Evolutionary conservation across 2,888 invertebrate species (phyloP), one percentile per base, ranked within the genome.

Genomic region (Cheilosia impressa): DNA sequence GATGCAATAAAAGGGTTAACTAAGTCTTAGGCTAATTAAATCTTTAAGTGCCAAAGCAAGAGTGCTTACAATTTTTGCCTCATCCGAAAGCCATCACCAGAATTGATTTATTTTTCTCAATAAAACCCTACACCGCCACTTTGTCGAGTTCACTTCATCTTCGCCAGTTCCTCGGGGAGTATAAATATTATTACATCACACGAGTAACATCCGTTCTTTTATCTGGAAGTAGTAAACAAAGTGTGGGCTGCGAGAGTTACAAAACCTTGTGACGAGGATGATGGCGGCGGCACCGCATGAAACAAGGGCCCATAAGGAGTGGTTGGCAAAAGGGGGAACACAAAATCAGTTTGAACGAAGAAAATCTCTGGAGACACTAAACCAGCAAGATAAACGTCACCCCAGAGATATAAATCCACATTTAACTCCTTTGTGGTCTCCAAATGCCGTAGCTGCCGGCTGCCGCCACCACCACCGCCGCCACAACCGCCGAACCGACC

Each of bases 361-460:
- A 71, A 77, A 76, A 71, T 77, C 71, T 72, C 47, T 72, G 65
- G 47, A 71, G 65, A 72, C 82, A 60, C 47, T 50, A 34, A 83
- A 53, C 53, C 47, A 78, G 55, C 62, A 52, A 41, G 55, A 78
- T 78, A 71, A 82, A 78, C 83, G 78, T 83, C 78, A 78, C 66
- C 62, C 66, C 43, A 57, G 62, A 50, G 38, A 78, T 52, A 78
- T 73, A 73, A 83, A 78, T 83, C 72, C 66, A 55, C 72, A 58
- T 60, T 83, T 53, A 69, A 68, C 83, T 62, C 52, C 66, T 83
- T 83, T 82, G 52, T 62, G 58, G 60, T 43, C 47, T 38, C 45
- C 62, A 68, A 73, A 83, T 66, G 72, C 57, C 68, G 55, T 50
- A 38, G 72, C 52, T 34, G 41, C 52, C 53, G 41, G 50, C 57